Percentiles rank a stretch among this genome's conserved stretches.
phyloP scores from a whole-genome alignment of 2,888 invertebrate species.

The Hoplodrina ambigua region DNA sequence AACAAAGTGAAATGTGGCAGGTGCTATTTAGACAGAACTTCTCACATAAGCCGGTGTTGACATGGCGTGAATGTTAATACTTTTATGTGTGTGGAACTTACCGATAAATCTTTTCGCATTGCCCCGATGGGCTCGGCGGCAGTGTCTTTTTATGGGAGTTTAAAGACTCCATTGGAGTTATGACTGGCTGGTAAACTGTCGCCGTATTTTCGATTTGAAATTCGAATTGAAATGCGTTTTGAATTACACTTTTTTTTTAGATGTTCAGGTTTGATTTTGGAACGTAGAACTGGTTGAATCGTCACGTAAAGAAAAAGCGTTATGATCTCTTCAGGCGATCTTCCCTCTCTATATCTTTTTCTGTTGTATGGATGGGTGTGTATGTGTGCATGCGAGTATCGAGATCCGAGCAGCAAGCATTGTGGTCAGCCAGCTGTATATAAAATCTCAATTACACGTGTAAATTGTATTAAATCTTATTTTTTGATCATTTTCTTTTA shows the following conservation, averaged over 20 bases:
- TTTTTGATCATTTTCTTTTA: no score
- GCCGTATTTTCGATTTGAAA: slow-evolving; percentile 2
- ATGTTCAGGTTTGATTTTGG: neutral
- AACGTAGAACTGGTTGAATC: no score
- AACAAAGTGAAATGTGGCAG: slow-evolving; percentile 71
- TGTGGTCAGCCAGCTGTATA: no score
- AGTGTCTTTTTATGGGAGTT: slow-evolving; percentile 49
- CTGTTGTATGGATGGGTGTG: no score
- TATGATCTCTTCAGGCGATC: no score
- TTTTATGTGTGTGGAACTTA: slow-evolving; percentile 55
- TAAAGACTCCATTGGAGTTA: slow-evolving; percentile 31
- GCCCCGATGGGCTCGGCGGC: slow-evolving; percentile 35
- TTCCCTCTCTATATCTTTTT: no score
- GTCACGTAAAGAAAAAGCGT: no score
- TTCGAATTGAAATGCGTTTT: slow-evolving; percentile 4
- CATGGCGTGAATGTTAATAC: slow-evolving; percentile 70
- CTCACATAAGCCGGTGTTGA: slow-evolving; percentile 62
- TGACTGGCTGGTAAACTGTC: slow-evolving; percentile 4
- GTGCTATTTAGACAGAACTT: slow-evolving; percentile 70
- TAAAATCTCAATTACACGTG: no score
- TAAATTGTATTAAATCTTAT: no score
- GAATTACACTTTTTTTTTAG: neutral
- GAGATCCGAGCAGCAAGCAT: no score
- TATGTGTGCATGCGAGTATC: no score
- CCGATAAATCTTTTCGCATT: slow-evolving; percentile 61